Evolutionary conservation across 2,888 invertebrate species (phyloP).

Genomic region (Rhamnusium bicolor): DNA sequence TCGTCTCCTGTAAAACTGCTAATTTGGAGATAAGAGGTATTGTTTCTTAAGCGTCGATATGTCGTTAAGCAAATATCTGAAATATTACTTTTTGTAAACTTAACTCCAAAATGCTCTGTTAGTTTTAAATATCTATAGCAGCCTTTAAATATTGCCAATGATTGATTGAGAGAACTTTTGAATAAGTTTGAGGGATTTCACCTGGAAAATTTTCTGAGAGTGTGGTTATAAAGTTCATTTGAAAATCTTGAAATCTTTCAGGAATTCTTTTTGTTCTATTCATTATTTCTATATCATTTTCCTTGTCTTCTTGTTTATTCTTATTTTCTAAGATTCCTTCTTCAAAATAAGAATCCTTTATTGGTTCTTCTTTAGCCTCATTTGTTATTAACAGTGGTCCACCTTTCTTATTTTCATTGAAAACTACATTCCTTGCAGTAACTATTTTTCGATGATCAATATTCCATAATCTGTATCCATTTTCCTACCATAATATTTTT

Average conservation of each 20-base stretch:
- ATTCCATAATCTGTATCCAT: conserved; percentile 48
- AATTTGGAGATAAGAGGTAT: no score
- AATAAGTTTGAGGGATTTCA: neutral
- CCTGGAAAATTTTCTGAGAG: neutral
- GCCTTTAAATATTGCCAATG: no score
- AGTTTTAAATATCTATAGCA: no score
- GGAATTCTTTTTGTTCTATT: neutral
- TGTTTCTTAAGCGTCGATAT: no score
- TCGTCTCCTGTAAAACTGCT: no score
- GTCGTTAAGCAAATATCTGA: no score
- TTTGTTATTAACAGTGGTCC: neutral
- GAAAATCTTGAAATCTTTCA: no score
- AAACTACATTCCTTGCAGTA: conserved; percentile 39
- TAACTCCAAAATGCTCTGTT: no score
- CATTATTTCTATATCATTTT: neutral
- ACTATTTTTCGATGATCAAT: conserved; percentile 23
- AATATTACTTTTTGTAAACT: no score
- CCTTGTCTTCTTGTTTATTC: conserved; percentile 10
- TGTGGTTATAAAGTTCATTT: neutral
- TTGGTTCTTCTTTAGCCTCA: neutral
- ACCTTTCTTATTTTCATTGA: conserved; percentile 35
- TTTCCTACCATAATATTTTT: conserved; percentile 44
- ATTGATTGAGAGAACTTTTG: no score
- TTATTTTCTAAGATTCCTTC: neutral
- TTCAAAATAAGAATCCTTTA: neutral